Conservation (phyloP, 2,797 vertebrate species). For the Lycodopsis pacificus region DNA sequence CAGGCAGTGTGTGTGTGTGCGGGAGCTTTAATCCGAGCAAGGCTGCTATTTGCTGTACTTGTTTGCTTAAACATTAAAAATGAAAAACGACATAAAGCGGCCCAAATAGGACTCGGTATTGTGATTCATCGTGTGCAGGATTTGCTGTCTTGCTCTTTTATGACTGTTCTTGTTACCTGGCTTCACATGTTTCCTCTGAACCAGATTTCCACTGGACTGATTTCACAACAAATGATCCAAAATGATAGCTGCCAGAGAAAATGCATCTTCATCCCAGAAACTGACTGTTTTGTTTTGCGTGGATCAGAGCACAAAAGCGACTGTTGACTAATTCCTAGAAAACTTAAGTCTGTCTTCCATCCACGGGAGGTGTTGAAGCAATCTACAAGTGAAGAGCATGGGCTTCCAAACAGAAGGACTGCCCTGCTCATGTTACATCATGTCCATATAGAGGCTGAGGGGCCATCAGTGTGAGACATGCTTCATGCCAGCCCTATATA, state of each 20-base stretch:
- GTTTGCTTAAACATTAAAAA: slow-evolving; percentile 64
- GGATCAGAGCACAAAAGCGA: slow-evolving; percentile 40
- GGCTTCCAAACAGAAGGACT: slow-evolving; percentile 56
- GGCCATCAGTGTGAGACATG: slow-evolving; percentile 75
- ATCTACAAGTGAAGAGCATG: slow-evolving; percentile 53
- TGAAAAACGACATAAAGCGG: slow-evolving; percentile 59
- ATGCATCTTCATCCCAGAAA: slow-evolving; percentile 39
- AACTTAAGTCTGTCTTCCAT: slow-evolving; percentile 34
- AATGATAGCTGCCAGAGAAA: slow-evolving; percentile 51
- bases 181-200: slow-evolving; percentile 39
- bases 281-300: slow-evolving; percentile 27
- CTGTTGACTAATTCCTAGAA: slow-evolving; percentile 39
- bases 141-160: slow-evolving; percentile 27
- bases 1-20: slow-evolving; percentile 1
- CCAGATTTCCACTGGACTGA: slow-evolving; percentile 52
- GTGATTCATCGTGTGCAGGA: slow-evolving; percentile 41
- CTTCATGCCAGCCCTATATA: slow-evolving; percentile 78
- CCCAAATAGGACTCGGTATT: slow-evolving; percentile 44
- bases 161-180: slow-evolving; percentile 37
- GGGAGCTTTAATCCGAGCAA: slow-evolving; percentile 19
- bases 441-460: slow-evolving; percentile 68
- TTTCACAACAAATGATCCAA: slow-evolving; percentile 55
- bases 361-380: slow-evolving; percentile 35
- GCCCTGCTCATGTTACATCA: slow-evolving; percentile 60
- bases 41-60: slow-evolving; percentile 28